Conservation (phyloP, 1,140 invertebrate species). For the Drosophila varians region DNA sequence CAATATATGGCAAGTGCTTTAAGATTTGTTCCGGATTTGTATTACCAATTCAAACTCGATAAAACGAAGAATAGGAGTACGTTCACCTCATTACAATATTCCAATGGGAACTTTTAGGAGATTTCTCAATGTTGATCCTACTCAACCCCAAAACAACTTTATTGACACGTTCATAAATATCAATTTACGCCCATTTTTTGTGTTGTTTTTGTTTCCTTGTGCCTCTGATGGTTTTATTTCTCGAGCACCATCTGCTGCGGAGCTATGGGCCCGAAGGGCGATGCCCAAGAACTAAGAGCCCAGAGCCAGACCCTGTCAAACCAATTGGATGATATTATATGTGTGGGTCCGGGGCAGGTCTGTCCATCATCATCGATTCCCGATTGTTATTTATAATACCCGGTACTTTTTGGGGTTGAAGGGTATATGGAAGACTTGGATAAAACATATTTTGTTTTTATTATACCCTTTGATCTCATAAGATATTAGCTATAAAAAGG, state of each 20-base stretch:
- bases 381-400: conserved; percentile 12
- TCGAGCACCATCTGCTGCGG: conserved; percentile 45
- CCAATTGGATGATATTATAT: conserved; percentile 12
- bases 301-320: conserved; percentile 19
- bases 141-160: conserved; percentile 38
- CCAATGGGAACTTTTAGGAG: conserved; percentile 13
- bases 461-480: too few relatives aligned
- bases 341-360: conserved; percentile 33
- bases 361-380: conserved; percentile 54
- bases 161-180: conserved; percentile 52
- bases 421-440: not conserved
- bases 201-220: conserved; percentile 12
- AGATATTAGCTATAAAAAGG: too few relatives aligned
- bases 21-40: too few relatives aligned
- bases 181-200: conserved; percentile 57
- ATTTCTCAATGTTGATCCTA: conserved; percentile 16
- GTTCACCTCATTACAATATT: conserved; percentile 44
- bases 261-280: conserved; percentile 35
- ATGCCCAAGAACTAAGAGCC: not conserved
- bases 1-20: conserved; percentile 5
- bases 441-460: too few relatives aligned
- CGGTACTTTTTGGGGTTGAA: not conserved
- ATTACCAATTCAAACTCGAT: not conserved
- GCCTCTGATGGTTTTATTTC: conserved; percentile 38
- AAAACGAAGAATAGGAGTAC: conserved; percentile 1